Evolutionary conservation across 2,113 vertebrate genomes (phyloP), one percentile per base, ranked within the genome.

Genomic region (Proterorhinus semilunaris): DNA sequence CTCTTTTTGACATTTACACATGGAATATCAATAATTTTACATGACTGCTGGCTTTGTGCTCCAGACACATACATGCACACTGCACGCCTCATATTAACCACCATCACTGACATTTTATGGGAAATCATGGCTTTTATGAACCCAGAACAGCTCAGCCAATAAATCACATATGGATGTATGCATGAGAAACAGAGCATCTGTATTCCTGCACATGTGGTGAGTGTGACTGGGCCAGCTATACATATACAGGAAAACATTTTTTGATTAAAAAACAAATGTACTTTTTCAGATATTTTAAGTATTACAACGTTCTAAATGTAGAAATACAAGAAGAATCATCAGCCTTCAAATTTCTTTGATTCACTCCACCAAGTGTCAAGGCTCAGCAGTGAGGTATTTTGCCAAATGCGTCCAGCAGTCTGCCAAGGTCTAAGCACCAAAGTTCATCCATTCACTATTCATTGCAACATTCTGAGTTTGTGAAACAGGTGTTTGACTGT

Each of bases 51-150:
- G 82, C 70, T 75, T 87, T 81, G 79, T 64, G 75, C 72, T 69
- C 71, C 69, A 80, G 82, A 64, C 48, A 59, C 52, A 74, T 75
- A 71, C 51, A 48, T 69, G 78, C 69, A 73, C 58, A 53, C 69
- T 52, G 71, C 68, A 71, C 71, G 63, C 87, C 88, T 93, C 88
- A 91, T 85, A 89, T 92, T 90, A 91, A 91, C 87, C 87, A 84
- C 86, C 80, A 83, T 90, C 86, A 84, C 79, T 82, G 81, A 85
- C 84, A 89, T 91, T 92, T 92, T 91, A 93, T 87, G 72, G 78
- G 88, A 91, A 93, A 91, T 87, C 76, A 77, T 85, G 86, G 72
- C 86, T 85, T 92, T 91, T 92, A 91, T 85, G 83, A 91, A 92
- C 85, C 86, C 76, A 81, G 89, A 83, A 84, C 83, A 80, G 69